Base-by-base conservation (phyloP, 2,888 invertebrate species). In the Linnaemya tessellans region DNA sequence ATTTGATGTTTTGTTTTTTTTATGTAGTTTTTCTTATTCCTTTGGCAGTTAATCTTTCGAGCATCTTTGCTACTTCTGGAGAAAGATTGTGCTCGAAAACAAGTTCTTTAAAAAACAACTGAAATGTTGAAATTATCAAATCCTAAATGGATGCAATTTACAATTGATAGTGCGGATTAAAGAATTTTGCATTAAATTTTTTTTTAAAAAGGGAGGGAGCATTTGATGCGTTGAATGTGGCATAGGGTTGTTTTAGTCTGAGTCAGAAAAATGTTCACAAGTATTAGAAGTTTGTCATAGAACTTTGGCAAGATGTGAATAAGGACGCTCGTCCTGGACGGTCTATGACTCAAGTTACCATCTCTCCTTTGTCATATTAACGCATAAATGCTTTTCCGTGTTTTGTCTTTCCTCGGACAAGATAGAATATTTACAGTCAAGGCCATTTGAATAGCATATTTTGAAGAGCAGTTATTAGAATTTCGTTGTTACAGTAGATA, bases 21-120 rank as follows among this genome's bases (percentile, higher is more conserved):
- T 18, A 5, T 62, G 13, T 20, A 9, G 51, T 58, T 68, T 43
- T 78, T 71, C 25, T 43, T 25, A 81, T 74, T 84, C 78, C 71
- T 79, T 68, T 70, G 82, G 64, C 25, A 73, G 85, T 82, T 82
- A 84, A 84, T 78, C 80, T 81, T 74, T 84, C 56, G 68, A 81
- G 46, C 35, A 74, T 81, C 68, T 85, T 70, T 58, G 51, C 43
- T 13, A 51, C 51, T 18, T 74, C 3, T 74, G 56, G 11, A 11
- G 1, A 67, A 68, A 80, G 73, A 3, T 3, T 38, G 73, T 43
- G 4, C 1, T 0, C 51, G 30, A n/a, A n/a, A n/a, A n/a, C n/a
- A n/a, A n/a, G n/a, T n/a, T n/a, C n/a, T n/a, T n/a, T n/a, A n/a
- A n/a, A n/a, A n/a, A n/a, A n/a, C n/a, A n/a, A n/a, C n/a, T n/a